phyloP scores from a whole-genome alignment of 2,113 vertebrate species.

The Crypturellus undulatus region DNA sequence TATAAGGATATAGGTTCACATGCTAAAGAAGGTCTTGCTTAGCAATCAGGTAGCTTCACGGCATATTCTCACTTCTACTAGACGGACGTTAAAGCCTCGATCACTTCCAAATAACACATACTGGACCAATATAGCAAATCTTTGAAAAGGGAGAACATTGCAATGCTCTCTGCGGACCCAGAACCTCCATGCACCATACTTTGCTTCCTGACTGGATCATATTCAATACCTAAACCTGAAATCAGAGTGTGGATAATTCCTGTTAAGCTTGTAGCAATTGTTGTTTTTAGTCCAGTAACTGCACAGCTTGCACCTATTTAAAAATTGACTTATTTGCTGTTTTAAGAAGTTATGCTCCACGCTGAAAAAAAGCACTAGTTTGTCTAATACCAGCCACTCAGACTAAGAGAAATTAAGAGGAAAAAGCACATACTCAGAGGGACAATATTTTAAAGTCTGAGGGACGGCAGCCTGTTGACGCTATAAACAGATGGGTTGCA shows the following conservation, averaged over 20 bases:
- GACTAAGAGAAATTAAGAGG: background rate
- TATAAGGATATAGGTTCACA: background rate
- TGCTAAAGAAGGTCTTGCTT: background rate
- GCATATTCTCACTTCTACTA: background rate
- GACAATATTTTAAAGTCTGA: background rate
- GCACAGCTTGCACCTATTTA: background rate
- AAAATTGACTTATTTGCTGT: background rate
- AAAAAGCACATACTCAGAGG: background rate
- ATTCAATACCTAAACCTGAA: background rate
- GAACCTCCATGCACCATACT: background rate
- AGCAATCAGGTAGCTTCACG: background rate
- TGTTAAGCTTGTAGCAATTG: background rate
- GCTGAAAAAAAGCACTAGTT: background rate
- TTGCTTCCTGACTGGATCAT: background rate
- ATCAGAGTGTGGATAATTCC: background rate
- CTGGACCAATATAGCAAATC: background rate
- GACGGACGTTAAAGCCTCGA: background rate
- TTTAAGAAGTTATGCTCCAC: background rate
- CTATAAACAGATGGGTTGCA: fast-evolving
- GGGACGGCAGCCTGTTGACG: background rate
- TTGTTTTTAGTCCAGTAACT: background rate
- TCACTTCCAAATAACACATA: background rate
- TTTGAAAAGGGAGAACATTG: background rate
- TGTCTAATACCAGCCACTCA: background rate
- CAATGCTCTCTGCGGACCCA: background rate